Percentiles rank a stretch among this genome's conserved stretches.
Evolutionary conservation across 2,888 invertebrate species (phyloP).

Genomic region (Graphium colonna): DNA sequence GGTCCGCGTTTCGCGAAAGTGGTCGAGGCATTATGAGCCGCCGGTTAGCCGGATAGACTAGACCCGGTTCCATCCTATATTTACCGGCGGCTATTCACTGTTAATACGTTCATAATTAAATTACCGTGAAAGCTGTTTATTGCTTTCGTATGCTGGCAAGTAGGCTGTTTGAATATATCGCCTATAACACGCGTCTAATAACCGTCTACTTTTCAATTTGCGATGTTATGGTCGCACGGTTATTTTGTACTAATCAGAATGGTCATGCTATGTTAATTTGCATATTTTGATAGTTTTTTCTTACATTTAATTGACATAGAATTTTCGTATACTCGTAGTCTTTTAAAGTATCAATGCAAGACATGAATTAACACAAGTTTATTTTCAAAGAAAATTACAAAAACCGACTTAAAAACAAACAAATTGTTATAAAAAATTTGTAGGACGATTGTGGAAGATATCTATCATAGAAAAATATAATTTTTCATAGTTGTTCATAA

Average conservation of each 20-base stretch:
- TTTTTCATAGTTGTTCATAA: too few species aligned
- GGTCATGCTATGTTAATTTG: not conserved
- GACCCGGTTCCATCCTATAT: constrained; percentile 35
- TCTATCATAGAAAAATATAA: too few species aligned
- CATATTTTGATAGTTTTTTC: too few species aligned
- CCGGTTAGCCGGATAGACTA: constrained; percentile 48
- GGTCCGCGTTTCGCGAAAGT: constrained; percentile 74
- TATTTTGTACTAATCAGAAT: not conserved
- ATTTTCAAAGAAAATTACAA: too few species aligned
- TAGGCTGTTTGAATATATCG: constrained; percentile 2
- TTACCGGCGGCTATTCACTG: constrained; percentile 39
- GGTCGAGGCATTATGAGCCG: constrained; percentile 49
- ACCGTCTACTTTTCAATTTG: not conserved
- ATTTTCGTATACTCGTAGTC: too few species aligned
- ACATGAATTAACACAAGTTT: too few species aligned
- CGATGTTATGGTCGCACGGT: not conserved
- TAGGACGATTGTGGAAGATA: too few species aligned
- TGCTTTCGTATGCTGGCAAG: constrained; percentile 4
- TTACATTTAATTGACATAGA: too few species aligned
- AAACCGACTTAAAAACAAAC: too few species aligned
- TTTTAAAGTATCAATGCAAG: too few species aligned
- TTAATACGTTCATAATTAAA: constrained; percentile 28
- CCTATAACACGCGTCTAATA: too few species aligned
- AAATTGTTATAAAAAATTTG: too few species aligned
- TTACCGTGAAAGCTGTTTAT: constrained; percentile 17